These are phyloP conservation scores for Cheirogaleus major DNA, from an alignment of 2,797 vertebrate species.

Conservation along the genomic window DNA sequence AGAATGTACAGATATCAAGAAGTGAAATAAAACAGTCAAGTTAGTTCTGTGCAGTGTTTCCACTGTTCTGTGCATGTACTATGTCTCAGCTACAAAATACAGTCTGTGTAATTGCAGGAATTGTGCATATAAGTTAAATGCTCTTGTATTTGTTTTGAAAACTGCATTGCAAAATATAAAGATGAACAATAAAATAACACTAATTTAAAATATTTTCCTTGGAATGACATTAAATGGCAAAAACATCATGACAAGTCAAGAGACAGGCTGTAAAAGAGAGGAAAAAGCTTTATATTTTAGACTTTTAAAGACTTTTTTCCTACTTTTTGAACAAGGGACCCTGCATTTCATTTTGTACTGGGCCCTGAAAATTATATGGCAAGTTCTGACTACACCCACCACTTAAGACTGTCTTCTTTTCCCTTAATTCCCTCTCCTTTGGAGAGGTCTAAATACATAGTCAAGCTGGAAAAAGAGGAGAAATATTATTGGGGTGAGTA, in stretches of 20 bases:
- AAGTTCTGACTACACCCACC: not conserved
- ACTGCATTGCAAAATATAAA: not conserved
- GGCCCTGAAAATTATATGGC: not conserved
- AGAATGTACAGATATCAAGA: not conserved
- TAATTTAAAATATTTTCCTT: conserved; percentile 21
- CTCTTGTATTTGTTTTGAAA: not conserved
- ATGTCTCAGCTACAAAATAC: not conserved
- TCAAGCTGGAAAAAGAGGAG: not conserved
- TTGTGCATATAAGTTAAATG: not conserved
- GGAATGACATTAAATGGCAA: conserved; percentile 30
- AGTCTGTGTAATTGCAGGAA: not conserved
- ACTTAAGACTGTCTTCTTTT: not conserved
- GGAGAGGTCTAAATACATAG: not conserved
- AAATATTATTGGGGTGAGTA: not conserved
- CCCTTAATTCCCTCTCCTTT: not conserved
- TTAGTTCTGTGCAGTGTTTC: not conserved
- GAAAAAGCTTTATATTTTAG: not conserved
- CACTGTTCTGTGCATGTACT: not conserved
- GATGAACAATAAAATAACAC: not conserved
- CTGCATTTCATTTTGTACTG: not conserved
- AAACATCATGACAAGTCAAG: not conserved
- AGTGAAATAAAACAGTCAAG: not conserved
- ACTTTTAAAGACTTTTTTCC: not conserved
- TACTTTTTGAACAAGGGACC: not conserved
- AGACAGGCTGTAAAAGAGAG: not conserved